A percentile compares a stretch with the other conserved stretches of the same genome.
phyloP scores from a whole-genome alignment of 1,140 invertebrate genomes.

The Thaumetopoea pityocampa region DNA sequence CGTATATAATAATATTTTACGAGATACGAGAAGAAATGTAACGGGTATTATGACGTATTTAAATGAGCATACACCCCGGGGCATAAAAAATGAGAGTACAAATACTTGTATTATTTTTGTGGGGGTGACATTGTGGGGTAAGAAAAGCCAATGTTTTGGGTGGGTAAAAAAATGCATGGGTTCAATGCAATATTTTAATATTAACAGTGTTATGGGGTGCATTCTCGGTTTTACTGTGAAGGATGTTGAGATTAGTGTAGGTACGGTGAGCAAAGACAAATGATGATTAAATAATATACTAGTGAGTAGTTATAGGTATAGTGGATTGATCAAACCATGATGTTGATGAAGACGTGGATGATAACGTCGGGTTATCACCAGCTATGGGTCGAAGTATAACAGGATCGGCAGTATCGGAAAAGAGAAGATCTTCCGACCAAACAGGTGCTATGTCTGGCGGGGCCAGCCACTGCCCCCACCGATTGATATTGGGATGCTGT shows the following conservation, averaged over 20 bases:
- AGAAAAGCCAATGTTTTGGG: conserved; percentile 65
- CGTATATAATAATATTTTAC: conserved; percentile 18
- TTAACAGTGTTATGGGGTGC: conserved; percentile 70
- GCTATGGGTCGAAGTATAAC: too few species aligned
- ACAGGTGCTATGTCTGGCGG: too few species aligned
- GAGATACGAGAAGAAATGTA: conserved; percentile 20
- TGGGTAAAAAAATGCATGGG: conserved; percentile 67
- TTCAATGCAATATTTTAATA: conserved; percentile 72
- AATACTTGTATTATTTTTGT: conserved; percentile 69
- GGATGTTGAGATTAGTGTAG: conserved; percentile 42
- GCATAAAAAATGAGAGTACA: conserved; percentile 57
- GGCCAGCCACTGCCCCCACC: too few species aligned
- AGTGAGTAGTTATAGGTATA: too few species aligned
- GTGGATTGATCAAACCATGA: too few species aligned
- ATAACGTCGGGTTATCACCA: too few species aligned
- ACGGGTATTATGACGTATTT: conserved; percentile 46
- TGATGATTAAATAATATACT: too few species aligned
- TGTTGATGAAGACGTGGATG: too few species aligned
- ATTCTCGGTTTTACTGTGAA: conserved; percentile 38
- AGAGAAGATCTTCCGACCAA: too few species aligned
- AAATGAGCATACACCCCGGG: conserved; percentile 49
- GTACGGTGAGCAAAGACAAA: conserved; percentile 13
- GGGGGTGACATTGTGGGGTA: conserved; percentile 53
- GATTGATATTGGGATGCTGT: too few species aligned
- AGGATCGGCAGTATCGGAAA: too few species aligned